Evolutionary conservation across 2,113 vertebrate species (phyloP).

Genomic region (Halcyon malimbica): DNA sequence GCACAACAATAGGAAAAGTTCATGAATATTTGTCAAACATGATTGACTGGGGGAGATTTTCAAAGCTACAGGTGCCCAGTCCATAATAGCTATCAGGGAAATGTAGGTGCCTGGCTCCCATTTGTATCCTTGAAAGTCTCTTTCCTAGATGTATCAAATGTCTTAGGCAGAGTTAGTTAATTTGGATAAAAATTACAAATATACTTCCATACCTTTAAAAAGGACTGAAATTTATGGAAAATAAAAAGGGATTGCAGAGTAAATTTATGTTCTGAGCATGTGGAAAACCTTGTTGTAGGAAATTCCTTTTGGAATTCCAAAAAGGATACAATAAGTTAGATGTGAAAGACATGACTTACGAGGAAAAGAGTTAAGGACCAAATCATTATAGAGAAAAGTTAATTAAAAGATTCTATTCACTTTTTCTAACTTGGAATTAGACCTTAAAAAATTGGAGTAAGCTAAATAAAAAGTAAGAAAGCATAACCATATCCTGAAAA

Average conservation of each 20-base stretch:
- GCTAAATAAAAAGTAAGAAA: neutral
- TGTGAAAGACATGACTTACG: neutral
- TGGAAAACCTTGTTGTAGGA: neutral
- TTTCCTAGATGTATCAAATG: neutral
- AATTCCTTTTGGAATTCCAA: neutral
- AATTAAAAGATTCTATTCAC: neutral
- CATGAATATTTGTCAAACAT: neutral
- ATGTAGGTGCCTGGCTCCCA: constrained; percentile 1
- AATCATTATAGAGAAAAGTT: neutral
- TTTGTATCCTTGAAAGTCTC: constrained; percentile 34
- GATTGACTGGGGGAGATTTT: constrained; percentile 44
- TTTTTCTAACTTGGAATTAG: neutral
- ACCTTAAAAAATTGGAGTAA: neutral
- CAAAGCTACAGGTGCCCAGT: constrained; percentile 28
- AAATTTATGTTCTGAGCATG: neutral
- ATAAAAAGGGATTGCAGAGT: neutral
- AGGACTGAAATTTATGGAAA: neutral
- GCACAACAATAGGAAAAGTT: constrained; percentile 11
- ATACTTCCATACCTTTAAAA: neutral
- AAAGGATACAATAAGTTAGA: neutral
- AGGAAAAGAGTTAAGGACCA: neutral
- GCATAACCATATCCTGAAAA: neutral
- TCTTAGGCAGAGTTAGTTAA: neutral
- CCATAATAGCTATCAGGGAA: constrained; percentile 5
- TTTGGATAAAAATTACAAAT: neutral